Evolutionary conservation across 2,888 invertebrate genomes (phyloP), one percentile per base, ranked within the genome.

Genomic region (Cephus spinipes): DNA sequence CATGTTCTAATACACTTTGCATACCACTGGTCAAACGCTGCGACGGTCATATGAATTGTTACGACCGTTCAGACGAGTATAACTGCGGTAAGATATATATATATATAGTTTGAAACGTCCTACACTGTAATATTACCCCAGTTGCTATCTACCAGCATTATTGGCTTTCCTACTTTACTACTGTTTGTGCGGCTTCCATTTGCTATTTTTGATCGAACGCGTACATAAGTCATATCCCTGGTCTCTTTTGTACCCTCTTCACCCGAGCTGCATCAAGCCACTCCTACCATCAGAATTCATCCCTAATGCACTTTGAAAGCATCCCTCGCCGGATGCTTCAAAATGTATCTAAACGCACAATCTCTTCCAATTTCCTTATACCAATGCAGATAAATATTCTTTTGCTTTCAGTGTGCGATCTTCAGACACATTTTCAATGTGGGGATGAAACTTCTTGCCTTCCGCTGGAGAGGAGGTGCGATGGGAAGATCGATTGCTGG

Each of bases 401-500:
- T 9, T 55, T 23, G 2, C 23, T 9, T 94, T 80, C 90, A 96
- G 95, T 92, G 80, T 96, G 96, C 88, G 93, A 95, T 90, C 91
- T 94, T 82, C 92, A 93, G 69, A 94, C 94, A 78, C 94, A 95
- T 89, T 96, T 96, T 89, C 95, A 94, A 75, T 96, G 96, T 88
- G 95, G 95, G 74, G 95, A 95, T 85, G 93, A 93, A 75, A 95
- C 95, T 83, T 96, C 96, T 74, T 96, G 96, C 91, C 93, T 96
- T 79, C 92, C 94, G n/a, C 93, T 94, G 81, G 92, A 92, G n/a
- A 95, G 94, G 89, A 93, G 93, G 85, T 96, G 96, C 90, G 94
- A 96, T 88, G 95, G 95, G 68, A 92, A 93, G 80, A 94, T 96
- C 80, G 96, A 96, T 89, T 96, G 96, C 88, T 96, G 96, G 96